phyloP scores from a whole-genome alignment of 2,888 invertebrate genomes.

The Sepioteuthis lessoniana region DNA sequence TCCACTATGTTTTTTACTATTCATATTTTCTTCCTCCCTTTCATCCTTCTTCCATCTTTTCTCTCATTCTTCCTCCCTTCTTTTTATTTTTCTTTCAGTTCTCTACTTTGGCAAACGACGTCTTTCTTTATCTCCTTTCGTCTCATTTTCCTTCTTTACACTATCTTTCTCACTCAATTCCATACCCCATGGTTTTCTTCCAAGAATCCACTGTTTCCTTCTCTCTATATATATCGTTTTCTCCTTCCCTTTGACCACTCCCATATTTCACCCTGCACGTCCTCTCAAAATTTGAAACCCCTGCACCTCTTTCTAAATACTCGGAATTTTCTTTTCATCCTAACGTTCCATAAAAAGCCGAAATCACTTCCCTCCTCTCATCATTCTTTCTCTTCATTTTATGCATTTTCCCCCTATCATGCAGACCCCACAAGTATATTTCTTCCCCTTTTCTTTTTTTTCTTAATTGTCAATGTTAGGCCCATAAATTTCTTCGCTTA shows the following conservation, averaged over 20 bases:
- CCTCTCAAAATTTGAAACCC: too few species aligned
- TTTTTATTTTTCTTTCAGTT: too few species aligned
- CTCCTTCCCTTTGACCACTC: background rate
- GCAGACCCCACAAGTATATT: background rate
- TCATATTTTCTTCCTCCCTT: background rate
- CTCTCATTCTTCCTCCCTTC: too few species aligned
- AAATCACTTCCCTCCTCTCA: too few species aligned
- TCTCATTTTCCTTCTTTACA: background rate
- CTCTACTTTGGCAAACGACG: too few species aligned
- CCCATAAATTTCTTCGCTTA: too few species aligned
- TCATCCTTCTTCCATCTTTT: background rate
- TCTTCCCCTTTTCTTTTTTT: background rate
- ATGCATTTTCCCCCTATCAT: background rate
- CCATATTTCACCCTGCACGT: too few species aligned
- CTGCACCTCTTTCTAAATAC: background rate
- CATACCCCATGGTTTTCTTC: background rate
- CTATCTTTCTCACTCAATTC: fast-evolving
- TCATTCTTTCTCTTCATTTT: background rate
- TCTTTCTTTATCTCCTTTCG: too few species aligned
- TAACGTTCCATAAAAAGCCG: background rate
- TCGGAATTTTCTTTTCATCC: background rate
- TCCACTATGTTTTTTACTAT: background rate
- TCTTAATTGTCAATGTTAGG: too few species aligned
- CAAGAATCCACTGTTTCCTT: too few species aligned
- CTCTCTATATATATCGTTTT: background rate